Evolutionary conservation across 2,797 vertebrate species (phyloP), one percentile per base, ranked within the genome.

Genomic region (Sebastes variabilis): DNA sequence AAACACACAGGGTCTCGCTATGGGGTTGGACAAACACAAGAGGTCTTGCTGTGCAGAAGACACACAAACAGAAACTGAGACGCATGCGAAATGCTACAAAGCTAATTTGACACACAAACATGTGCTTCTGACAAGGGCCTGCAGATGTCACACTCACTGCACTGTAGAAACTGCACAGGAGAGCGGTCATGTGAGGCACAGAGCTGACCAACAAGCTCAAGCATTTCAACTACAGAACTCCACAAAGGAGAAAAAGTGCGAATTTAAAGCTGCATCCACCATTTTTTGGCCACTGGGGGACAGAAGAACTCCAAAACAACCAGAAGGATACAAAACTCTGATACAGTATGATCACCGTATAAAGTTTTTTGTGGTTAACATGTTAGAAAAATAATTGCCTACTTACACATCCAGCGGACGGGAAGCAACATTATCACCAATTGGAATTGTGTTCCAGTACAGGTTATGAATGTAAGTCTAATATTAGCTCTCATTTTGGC

Each of bases 1-100:
- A 54, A 2, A 90, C 66, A 90, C 78, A 94, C 59, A 93, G 84
- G 90, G 87, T 88, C 89, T 91, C 8, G 87, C 91, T 92, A 88
- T 84, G 92, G 90, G 90, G 87, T 84, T 71, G 80, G 82, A 89
- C 85, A 87, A 80, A 92, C 81, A 87, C 3, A 78, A 46, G 5
- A 66, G 42, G 61, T 75, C 18, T 82, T 77, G 64, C 75, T 89
- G 75, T 85, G 67, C 76, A 84, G 16, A 90, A 66, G 69, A 90
- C 71, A 78, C 55, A 72, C 71, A 86, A 66, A 76, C 36, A 54
- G 38, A 52, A 38, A 87, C 72, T 16, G 66, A 79, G 34, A 86
- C 55, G 84, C 60, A 80, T 79, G 83, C 76, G 29, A 76, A 83
- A 79, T 38, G 49, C 71, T 54, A 61, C 24, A 25, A n/a, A 68